Percentiles rank a stretch among this genome's conserved stretches.
Conservation (phyloP, 2,113 vertebrate genomes). For the Podilymbus podiceps region DNA sequence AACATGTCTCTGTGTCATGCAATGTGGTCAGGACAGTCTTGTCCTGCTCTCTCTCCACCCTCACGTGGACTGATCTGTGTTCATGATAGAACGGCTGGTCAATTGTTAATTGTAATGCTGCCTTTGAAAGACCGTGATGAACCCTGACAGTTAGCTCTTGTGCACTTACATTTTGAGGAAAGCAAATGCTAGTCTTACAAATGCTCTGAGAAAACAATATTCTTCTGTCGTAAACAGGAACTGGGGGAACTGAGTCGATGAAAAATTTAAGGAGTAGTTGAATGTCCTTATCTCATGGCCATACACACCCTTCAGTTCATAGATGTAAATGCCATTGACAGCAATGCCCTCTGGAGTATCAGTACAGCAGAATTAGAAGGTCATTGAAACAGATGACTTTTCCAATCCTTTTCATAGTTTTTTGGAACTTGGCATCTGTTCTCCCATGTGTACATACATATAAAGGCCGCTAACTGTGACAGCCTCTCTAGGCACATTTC, state of each 20-base stretch:
- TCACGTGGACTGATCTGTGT: background rate
- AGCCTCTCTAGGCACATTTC: background rate
- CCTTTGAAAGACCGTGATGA: background rate
- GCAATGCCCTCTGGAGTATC: background rate
- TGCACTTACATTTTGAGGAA: background rate
- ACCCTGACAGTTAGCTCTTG: background rate
- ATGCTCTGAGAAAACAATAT: background rate
- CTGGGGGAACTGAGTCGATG: background rate
- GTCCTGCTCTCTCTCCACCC: background rate
- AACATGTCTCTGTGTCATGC: background rate
- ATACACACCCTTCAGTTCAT: background rate
- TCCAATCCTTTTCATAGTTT: background rate
- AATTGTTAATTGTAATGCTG: background rate
- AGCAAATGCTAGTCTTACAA: background rate
- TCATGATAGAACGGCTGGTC: background rate
- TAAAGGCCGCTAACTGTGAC: background rate
- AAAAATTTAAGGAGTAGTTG: background rate
- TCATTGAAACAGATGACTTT: constrained; percentile 28
- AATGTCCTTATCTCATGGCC: background rate
- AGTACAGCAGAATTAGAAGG: background rate
- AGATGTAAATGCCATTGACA: constrained; percentile 24
- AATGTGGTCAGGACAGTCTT: background rate
- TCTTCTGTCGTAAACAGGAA: background rate
- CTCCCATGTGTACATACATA: background rate
- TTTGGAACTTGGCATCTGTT: constrained; percentile 10